Evolutionary conservation across 2,797 vertebrate genomes (phyloP).

Genomic region (Acipenser ruthenus): DNA sequence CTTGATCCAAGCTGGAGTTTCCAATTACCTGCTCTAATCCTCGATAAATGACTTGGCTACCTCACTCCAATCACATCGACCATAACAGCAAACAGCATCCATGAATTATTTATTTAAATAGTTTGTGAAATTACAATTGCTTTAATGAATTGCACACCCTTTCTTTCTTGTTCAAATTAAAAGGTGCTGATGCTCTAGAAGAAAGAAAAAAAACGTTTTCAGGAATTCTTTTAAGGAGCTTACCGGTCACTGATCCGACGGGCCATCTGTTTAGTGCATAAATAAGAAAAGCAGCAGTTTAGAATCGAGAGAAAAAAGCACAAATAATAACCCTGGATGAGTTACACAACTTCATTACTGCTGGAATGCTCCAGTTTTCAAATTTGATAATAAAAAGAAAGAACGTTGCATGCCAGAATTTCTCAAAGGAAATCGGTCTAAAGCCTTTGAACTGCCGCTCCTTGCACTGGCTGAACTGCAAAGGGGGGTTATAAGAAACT

Average conservation of each 20-base stretch:
- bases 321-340: conserved; percentile 13
- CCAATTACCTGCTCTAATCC: neutral
- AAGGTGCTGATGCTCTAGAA: conserved; percentile 28
- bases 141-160: conserved; percentile 7
- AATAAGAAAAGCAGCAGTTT: conserved; percentile 25
- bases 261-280: conserved; percentile 27
- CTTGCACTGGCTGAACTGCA: no score
- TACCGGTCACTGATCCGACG: conserved; percentile 32
- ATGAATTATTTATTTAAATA: neutral
- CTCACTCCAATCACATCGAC: neutral
- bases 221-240: conserved; percentile 28
- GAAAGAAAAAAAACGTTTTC: conserved; percentile 3
- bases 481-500: no score
- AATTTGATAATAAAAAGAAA: conserved; percentile 13
- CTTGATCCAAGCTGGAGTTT: neutral
- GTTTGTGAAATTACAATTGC: conserved; percentile 3
- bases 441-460: no score
- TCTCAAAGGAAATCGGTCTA: conserved; percentile 7
- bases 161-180: conserved; percentile 26
- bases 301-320: conserved; percentile 2
- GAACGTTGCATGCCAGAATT: conserved; percentile 11
- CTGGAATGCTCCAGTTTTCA: conserved; percentile 22
- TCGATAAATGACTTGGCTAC: neutral
- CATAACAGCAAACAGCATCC: neutral
- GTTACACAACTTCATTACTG: conserved; percentile 26